Evolutionary conservation across 2,888 invertebrate genomes (phyloP), one percentile per base, ranked within the genome.

Genomic region (Amphipyra tragopoginis): DNA sequence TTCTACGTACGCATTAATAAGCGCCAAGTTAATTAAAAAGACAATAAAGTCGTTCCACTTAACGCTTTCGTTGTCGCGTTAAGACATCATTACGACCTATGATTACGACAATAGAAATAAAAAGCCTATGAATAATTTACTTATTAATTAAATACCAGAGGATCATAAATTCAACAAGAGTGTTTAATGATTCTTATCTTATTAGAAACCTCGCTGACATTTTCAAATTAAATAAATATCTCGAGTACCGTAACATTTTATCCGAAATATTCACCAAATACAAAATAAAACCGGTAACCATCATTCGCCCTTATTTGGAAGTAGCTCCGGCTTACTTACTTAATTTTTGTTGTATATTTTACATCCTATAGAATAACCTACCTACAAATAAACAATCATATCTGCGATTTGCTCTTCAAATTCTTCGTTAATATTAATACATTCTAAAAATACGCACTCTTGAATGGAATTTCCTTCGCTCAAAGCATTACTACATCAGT

Each of bases 401-500:
- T 57, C 8, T 43, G 45, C 45, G 29, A 51, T 44, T 33, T 58
- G 36, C 54, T 74, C 69, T 71, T 74, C 38, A 68, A 62, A 57
- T 45, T 57, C 45, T 40, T 50, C 55, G 42, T 44, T 14, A 45
- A 74, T 57, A 53, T 67, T 53, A 44, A 54, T 44, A 50, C 15
- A 53, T 13, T 56, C 53, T 74, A 47, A 54, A 51, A 62, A 74
- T 62, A 68, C 7, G 11, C 67, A 72, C 77, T 78, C 74, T 75
- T 75, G 65, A 74, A 73, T 70, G 72, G 75, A 72, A 79, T 79
- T 82, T 79, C 81, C 78, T 78, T 51, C 26, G 49, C 71, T 80
- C 75, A 82, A 80, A 80, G 81, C 75, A 70, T 65, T 70, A 70
- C 72, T 72, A 75, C 81, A 82, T 76, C 77, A 77, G 80, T 75